phyloP scores from a whole-genome alignment of 2,888 invertebrate species.

The Bhutanitis thaidina region DNA sequence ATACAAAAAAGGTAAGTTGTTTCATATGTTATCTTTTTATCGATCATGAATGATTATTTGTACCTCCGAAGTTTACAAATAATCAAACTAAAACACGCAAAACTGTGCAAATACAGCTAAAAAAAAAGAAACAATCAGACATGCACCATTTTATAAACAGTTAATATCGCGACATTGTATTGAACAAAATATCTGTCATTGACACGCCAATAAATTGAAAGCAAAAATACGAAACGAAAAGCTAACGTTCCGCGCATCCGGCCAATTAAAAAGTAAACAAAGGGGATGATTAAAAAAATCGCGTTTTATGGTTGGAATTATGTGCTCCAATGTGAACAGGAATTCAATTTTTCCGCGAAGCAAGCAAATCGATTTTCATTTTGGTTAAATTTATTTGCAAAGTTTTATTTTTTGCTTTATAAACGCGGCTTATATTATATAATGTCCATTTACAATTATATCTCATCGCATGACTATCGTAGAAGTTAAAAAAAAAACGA shows the following conservation, averaged over 20 bases:
- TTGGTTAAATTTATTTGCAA: too few relatives aligned
- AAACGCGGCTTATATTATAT: too few relatives aligned
- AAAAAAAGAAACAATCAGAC: neutral
- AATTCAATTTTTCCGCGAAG: neutral
- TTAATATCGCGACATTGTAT: constrained; percentile 3
- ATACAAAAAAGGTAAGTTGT: too few relatives aligned
- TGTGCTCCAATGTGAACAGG: constrained; percentile 25
- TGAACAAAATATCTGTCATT: constrained; percentile 21
- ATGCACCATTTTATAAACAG: constrained; percentile 7
- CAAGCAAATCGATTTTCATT: neutral
- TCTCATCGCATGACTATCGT: too few relatives aligned
- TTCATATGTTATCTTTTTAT: too few relatives aligned
- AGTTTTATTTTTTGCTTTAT: too few relatives aligned
- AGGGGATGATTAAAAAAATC: constrained; percentile 30
- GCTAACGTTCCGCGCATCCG: constrained; percentile 18
- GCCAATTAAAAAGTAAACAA: constrained; percentile 36
- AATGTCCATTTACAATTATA: too few relatives aligned
- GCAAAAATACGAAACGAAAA: constrained; percentile 23
- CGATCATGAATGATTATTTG: too few relatives aligned
- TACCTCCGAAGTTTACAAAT: too few relatives aligned
- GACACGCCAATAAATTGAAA: constrained; percentile 26
- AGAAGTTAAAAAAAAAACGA: too few relatives aligned
- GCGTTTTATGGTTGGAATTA: constrained; percentile 28
- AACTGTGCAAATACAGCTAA: too few relatives aligned
- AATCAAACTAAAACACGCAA: too few relatives aligned